These are phyloP conservation scores for Tetraodon nigroviridis DNA, from an alignment of 2,113 vertebrate genomes.

Conservation along the genomic window DNA sequence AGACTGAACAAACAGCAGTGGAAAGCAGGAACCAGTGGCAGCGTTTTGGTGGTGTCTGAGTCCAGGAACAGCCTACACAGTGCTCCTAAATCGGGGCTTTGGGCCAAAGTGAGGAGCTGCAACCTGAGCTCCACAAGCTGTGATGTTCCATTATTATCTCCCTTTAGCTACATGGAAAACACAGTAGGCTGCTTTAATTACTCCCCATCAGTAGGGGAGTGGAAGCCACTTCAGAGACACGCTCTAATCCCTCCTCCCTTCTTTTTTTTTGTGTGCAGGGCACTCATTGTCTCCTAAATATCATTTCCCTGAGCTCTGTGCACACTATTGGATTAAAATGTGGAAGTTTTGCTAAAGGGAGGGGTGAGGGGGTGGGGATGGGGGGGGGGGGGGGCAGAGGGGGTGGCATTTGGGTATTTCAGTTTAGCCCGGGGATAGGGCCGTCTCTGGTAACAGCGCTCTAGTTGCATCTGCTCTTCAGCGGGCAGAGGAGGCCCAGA, in stretches of 20 bases:
- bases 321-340: constrained; percentile 70
- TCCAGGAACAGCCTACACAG: constrained; percentile 48
- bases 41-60: constrained; percentile 17
- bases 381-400: constrained; percentile 29
- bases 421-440: constrained; percentile 54
- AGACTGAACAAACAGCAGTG: constrained; percentile 1
- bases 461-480: constrained; percentile 55
- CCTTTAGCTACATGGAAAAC: constrained; percentile 66
- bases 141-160: constrained; percentile 69
- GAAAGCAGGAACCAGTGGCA: constrained; percentile 19
- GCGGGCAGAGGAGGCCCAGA: constrained; percentile 42
- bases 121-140: constrained; percentile 52
- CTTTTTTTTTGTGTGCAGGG: constrained; percentile 66
- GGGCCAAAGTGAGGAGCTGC: constrained; percentile 49
- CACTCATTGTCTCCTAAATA: constrained; percentile 71
- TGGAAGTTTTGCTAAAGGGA: constrained; percentile 60
- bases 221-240: constrained; percentile 65
- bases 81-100: constrained; percentile 43
- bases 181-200: constrained; percentile 72
- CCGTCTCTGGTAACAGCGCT: constrained; percentile 50
- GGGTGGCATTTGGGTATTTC: constrained; percentile 61
- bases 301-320: constrained; percentile 66
- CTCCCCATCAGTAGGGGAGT: constrained; percentile 69
- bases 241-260: constrained; percentile 64
- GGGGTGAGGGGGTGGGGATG: constrained; percentile 42